Base-by-base conservation (phyloP, 2,888 invertebrate genomes). In the Andrena dorsata region DNA sequence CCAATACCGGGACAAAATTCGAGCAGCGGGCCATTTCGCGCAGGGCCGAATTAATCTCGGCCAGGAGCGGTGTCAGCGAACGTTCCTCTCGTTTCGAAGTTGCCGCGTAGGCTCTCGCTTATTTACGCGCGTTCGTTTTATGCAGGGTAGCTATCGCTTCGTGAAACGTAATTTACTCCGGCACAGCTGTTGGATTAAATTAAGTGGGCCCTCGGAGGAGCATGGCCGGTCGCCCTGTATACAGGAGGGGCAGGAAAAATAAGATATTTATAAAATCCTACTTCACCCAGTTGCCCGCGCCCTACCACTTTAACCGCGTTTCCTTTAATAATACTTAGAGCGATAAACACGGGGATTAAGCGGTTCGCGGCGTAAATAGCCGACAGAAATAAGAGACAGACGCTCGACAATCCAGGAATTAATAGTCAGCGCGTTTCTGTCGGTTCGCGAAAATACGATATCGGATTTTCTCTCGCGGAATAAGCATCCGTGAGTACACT, bases 361-460 rank as follows among this genome's bases (percentile, higher is more conserved):
- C 2, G 51, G 65, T 26, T 10, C 35, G 35, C 49, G 10, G 23
- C 32, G n/a, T 26, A 61, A 78, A 66, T 47, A 53, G 41, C 32
- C n/a, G 4, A 7, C 10, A n/a, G 41, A 68, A 68, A 61, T 60
- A 23, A 60, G n/a, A 53, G 26, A 26, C 16, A 69, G 26, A n/a
- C 23, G 16, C 8, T 1, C 13, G 63, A 23, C 41, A 71, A 53
- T 75, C 20, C 32, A 13, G n/a, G 73, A 65, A 81, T 74, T 53
- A 74, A 76, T 74, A 76, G 63, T 77, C 49, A 16, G 10, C 20
- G 60, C 26, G 68, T 74, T 74, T 65, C 58, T 28, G 71, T 56
- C 71, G 71, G 23, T 23, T 71, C 68, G 26, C 64, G 71, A 70
- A 76, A 77, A 71, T 68, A 81, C 77, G 76, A 81, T 84, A 81